Evolutionary conservation across 2,888 invertebrate genomes (phyloP).

Genomic region (Ditula angustiorana): DNA sequence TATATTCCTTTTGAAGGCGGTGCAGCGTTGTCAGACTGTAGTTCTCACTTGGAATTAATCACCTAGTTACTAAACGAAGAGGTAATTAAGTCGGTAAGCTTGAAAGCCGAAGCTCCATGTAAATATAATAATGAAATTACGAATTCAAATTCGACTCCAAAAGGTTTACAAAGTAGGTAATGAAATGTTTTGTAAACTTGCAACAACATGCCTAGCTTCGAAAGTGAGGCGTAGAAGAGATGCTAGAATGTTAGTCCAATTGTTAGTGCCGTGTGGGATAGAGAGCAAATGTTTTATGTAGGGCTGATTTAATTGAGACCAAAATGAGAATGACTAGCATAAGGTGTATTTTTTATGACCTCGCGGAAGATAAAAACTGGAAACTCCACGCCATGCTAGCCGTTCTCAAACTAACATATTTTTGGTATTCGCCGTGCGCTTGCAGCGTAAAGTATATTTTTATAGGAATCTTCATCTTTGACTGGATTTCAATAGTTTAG

Average conservation of each 20-base stretch:
- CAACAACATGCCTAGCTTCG: not conserved
- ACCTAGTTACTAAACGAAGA: not conserved
- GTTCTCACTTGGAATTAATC: no score
- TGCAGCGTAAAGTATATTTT: constrained; percentile 14
- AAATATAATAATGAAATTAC: constrained; percentile 5
- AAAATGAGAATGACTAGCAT: not conserved
- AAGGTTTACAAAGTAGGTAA: no score
- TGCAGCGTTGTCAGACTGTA: no score
- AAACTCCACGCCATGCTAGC: not conserved
- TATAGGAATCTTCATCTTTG: not conserved
- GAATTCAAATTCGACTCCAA: not conserved
- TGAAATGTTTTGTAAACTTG: not conserved
- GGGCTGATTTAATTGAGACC: not conserved
- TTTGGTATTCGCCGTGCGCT: not conserved
- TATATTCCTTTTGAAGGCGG: no score
- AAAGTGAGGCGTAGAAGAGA: not conserved
- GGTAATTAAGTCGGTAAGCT: not conserved
- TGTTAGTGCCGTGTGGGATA: not conserved
- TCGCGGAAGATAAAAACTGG: not conserved
- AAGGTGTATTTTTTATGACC: not conserved
- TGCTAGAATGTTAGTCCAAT: constrained; percentile 5
- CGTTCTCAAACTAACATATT: not conserved
- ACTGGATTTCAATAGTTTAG: not conserved
- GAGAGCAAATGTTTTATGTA: not conserved
- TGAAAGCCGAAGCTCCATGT: not conserved